These are phyloP conservation scores for Brachyptera risi DNA, from an alignment of 2,888 invertebrate species.

Conservation along the genomic window DNA sequence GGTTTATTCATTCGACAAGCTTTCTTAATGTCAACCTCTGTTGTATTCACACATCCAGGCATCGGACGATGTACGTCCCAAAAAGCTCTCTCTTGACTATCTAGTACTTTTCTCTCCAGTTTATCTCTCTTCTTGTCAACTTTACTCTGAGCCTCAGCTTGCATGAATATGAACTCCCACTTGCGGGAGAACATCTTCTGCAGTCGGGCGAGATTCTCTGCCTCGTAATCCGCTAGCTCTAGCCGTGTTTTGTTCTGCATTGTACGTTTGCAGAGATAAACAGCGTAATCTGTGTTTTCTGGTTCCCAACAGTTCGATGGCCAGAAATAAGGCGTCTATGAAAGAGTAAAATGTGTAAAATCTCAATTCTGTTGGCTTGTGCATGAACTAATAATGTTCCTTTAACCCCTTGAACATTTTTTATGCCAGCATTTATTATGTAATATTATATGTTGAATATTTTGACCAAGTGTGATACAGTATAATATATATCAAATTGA, in stretches of 20 bases:
- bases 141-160: constrained; percentile 88
- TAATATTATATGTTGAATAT: too few species aligned
- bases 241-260: constrained; percentile 99
- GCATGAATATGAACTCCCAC: constrained; percentile 99
- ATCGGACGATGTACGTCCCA: constrained; percentile 99
- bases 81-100: constrained; percentile 98
- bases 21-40: constrained; percentile 97
- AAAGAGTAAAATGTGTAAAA: too few species aligned
- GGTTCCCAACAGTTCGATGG: constrained; percentile 99
- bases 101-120: constrained; percentile 93
- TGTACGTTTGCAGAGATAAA: constrained; percentile 97
- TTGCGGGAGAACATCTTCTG: constrained; percentile 99
- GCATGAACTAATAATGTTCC: too few species aligned
- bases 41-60: constrained; percentile 98
- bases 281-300: constrained; percentile 99
- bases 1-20: constrained; percentile 65
- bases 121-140: constrained; percentile 99
- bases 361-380: too few species aligned
- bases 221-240: constrained; percentile 97
- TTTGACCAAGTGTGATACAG: too few species aligned
- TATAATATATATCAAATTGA: too few species aligned
- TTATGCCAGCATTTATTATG: too few species aligned
- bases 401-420: too few species aligned
- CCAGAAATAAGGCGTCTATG: constrained; percentile 98
- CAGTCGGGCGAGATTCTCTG: constrained; percentile 92